A percentile compares a stretch with the other conserved stretches of the same genome.
Conservation (phyloP, 2,113 vertebrate species). For the Porphyrio hochstetteri region DNA sequence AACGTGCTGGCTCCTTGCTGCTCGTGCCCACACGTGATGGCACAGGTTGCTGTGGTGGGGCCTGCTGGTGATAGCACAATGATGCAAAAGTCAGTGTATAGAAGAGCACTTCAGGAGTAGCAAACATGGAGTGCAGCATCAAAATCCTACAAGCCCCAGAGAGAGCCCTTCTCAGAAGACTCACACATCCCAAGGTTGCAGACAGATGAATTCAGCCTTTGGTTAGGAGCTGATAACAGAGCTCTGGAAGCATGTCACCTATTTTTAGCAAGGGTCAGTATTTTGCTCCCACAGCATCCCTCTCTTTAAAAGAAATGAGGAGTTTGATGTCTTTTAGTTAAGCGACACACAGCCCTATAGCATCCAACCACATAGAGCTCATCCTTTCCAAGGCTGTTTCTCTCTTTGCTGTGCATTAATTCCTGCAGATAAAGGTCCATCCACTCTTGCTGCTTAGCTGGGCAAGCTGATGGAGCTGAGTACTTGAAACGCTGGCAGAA, state of each 20-base stretch:
- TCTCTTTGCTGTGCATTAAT: not conserved
- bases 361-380: not conserved
- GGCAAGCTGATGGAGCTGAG: not conserved
- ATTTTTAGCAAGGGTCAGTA: not conserved
- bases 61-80: fast-evolving
- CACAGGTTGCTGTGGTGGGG: not conserved
- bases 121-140: not conserved
- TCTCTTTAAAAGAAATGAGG: not conserved
- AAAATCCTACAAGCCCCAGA: not conserved
- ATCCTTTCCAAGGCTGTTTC: not conserved
- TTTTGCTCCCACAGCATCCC: not conserved
- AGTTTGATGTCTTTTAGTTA: not conserved
- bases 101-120: not conserved
- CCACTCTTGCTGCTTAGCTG: not conserved
- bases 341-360: not conserved
- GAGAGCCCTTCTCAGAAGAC: not conserved
- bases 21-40: not conserved
- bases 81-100: not conserved
- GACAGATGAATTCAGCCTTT: not conserved
- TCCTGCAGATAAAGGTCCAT: not conserved
- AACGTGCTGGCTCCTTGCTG: not conserved
- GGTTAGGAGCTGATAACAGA: not conserved
- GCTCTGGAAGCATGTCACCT: not conserved
- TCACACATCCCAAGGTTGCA: not conserved
- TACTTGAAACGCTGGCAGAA: not conserved